Percentiles rank a stretch among this genome's conserved stretches.
phyloP scores from a whole-genome alignment of 2,888 invertebrate species.

The Agrilus mali region DNA sequence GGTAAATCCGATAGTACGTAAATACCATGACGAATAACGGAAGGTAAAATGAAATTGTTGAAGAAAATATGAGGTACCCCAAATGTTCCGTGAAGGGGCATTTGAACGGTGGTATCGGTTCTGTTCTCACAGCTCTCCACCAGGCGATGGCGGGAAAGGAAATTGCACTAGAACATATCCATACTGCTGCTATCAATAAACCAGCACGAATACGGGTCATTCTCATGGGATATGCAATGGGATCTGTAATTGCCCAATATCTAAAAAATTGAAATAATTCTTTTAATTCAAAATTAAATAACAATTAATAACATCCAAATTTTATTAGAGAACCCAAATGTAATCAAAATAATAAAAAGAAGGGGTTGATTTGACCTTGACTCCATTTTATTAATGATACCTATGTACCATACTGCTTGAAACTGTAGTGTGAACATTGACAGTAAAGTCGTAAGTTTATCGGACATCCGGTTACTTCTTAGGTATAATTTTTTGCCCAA shows the following conservation, averaged over 20 bases:
- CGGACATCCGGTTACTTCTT: no score
- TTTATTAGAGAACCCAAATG: no score
- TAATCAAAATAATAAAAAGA: no score
- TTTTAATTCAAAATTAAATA: no score
- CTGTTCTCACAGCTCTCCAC: constrained; percentile 82
- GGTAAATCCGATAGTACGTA: constrained; percentile 92
- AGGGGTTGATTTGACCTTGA: no score
- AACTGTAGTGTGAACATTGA: no score
- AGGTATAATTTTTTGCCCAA: no score
- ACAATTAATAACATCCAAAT: no score
- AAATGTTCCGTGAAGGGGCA: constrained; percentile 96
- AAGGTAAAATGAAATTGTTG: constrained; percentile 93
- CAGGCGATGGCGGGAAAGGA: constrained; percentile 96
- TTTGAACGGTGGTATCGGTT: constrained; percentile 68
- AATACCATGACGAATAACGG: constrained; percentile 97
- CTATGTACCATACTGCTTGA: no score
- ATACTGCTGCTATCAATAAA: constrained; percentile 82
- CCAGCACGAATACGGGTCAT: constrained; percentile 85
- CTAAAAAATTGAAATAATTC: constrained; percentile 33
- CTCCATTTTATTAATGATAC: no score
- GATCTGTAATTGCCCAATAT: constrained; percentile 98
- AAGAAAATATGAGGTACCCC: constrained; percentile 93
- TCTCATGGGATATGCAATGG: constrained; percentile 89
- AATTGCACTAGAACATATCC: constrained; percentile 93
- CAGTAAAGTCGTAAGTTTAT: no score